phyloP scores from a whole-genome alignment of 2,888 invertebrate species.

The Melieria omissa region DNA sequence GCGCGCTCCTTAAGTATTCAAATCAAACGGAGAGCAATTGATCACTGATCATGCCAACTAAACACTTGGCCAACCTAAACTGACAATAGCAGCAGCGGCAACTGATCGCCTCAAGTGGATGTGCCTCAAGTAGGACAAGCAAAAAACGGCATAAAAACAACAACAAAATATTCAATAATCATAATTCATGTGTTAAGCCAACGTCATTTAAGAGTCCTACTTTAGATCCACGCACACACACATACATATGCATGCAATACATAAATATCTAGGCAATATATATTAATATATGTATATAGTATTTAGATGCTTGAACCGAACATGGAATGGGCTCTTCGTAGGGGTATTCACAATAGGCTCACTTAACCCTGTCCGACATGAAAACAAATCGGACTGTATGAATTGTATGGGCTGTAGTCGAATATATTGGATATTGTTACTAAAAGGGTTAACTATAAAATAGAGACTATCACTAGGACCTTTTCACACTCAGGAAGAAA shows the following conservation, averaged over 20 bases:
- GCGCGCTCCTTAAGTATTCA: slow-evolving; percentile 12
- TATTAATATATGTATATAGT: background rate
- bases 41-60: slow-evolving; percentile 30
- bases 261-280: background rate
- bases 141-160: background rate
- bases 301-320: background rate
- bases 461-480: too few species aligned
- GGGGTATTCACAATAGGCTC: too few species aligned
- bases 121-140: slow-evolving; percentile 19
- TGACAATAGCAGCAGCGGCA: background rate
- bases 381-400: too few species aligned
- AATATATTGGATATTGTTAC: too few species aligned
- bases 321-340: background rate
- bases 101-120: slow-evolving; percentile 18
- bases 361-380: too few species aligned
- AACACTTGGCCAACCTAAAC: background rate
- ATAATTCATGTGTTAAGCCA: too few species aligned
- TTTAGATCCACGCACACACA: background rate
- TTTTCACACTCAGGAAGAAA: too few species aligned
- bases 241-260: background rate
- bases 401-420: too few species aligned
- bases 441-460: too few species aligned
- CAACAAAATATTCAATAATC: background rate
- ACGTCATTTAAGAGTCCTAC: too few species aligned
- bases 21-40: slow-evolving; percentile 19